Conservation (phyloP, 2,888 invertebrate genomes). For the Thereva unica region DNA sequence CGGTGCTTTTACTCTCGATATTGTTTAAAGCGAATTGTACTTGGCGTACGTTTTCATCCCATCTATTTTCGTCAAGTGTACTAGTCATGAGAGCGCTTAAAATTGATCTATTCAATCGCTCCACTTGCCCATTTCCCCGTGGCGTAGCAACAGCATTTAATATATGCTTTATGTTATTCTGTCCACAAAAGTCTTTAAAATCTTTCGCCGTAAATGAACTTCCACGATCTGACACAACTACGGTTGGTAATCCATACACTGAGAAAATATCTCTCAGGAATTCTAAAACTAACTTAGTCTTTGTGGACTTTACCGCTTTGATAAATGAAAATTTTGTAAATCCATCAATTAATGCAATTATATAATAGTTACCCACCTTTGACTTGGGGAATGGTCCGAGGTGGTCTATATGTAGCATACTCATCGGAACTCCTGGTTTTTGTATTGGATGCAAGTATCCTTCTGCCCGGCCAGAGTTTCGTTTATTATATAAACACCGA, state of each 20-base stretch:
- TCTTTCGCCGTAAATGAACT: slow-evolving; percentile 11
- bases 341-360: slow-evolving; percentile 1
- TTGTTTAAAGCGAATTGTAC: too few species aligned
- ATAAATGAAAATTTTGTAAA: slow-evolving; percentile 14
- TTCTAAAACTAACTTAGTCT: slow-evolving; percentile 3
- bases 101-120: slow-evolving; percentile 14
- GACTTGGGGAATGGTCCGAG: slow-evolving; percentile 1
- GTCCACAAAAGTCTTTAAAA: background rate
- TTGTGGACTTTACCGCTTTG: slow-evolving; percentile 1
- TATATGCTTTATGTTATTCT: slow-evolving; percentile 16
- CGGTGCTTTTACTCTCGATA: too few species aligned
- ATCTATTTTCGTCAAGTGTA: slow-evolving; percentile 6
- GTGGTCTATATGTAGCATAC: slow-evolving; percentile 9
- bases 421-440: slow-evolving; percentile 2
- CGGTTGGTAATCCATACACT: background rate
- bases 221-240: background rate
- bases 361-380: background rate
- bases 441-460: slow-evolving; percentile 8
- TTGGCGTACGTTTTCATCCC: too few species aligned
- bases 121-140: slow-evolving; percentile 10
- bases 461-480: background rate
- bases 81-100: background rate
- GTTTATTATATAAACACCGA: slow-evolving; percentile 4
- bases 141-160: slow-evolving; percentile 18
- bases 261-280: slow-evolving; percentile 9